Base-by-base conservation (phyloP, 1,140 invertebrate species). In the Dreissena polymorpha region DNA sequence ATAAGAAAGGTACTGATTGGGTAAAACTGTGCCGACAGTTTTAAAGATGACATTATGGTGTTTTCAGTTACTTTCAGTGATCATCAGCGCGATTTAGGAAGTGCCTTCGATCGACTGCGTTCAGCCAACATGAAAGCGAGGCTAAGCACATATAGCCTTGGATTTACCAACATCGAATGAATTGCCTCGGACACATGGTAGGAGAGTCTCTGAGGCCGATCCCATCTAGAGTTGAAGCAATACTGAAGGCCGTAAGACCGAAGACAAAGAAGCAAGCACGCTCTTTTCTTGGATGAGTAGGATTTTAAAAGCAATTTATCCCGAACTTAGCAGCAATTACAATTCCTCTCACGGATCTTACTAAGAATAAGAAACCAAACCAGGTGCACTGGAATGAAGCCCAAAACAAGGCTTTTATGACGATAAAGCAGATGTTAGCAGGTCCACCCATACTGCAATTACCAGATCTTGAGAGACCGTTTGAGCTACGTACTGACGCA, bases 201-300 rank as follows among this genome's bases (percentile, higher is more conserved):
- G n/a, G 21, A 60, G 25, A 91, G 25, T 65, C 92, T 0, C 81
- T 93, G 3, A 85, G 79, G 79, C 88, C 91, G 18, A 87, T 92
- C 83, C 71, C 70, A 57, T 87, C 86, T 13, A 92, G 91, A 83
- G 77, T 94, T 18, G 60, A 86, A 76, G 89, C 92, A n/a, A 93
- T 94, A 27, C 63, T 64, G 53, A 73, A 91, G 49, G 86, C 90
- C 29, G 82, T 67, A 29, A 49, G 49, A 29, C 93, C n/a, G n/a
- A n/a, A n/a, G n/a, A n/a, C n/a, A n/a, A n/a, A n/a, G n/a, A n/a
- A n/a, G n/a, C n/a, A n/a, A 16, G 72, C 94, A 2, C 18, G 77
- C 12, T 72, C 64, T 14, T 88, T 88, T 49, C 49, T 86, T 39
- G 86, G 86, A 0, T 60, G 85, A 25, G 78, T 77, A n/a, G 69